Evolutionary conservation across 2,888 invertebrate species (phyloP).

Genomic region (Mimachlamys varia): DNA sequence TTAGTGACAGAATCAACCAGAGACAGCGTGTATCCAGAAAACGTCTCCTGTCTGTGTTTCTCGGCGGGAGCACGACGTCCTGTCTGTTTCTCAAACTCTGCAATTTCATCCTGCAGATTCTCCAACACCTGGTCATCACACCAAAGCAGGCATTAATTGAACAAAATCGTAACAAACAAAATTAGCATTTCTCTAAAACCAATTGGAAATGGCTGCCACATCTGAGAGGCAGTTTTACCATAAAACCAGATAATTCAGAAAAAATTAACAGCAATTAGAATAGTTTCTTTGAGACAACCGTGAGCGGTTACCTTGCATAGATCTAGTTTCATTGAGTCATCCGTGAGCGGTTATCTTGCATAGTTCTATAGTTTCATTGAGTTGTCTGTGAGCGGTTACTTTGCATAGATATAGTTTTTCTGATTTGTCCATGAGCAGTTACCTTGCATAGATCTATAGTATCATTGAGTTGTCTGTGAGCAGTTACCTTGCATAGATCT

Average conservation of each 20-base stretch:
- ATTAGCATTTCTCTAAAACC: neutral
- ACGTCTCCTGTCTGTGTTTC: constrained; percentile 68
- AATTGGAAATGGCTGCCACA: neutral
- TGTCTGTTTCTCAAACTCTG: constrained; percentile 73
- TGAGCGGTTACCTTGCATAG: constrained; percentile 62
- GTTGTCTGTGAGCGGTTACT: too few relatives aligned
- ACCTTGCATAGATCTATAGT: too few relatives aligned
- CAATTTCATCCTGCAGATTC: constrained; percentile 71
- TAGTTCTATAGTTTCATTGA: too few relatives aligned
- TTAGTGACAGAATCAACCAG: constrained; percentile 76
- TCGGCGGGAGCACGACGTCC: constrained; percentile 70
- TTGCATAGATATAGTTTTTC: too few relatives aligned
- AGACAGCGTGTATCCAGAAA: constrained; percentile 76
- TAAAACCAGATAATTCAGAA: neutral
- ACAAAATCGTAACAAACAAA: neutral
- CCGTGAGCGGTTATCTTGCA: too few relatives aligned
- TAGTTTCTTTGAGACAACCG: neutral
- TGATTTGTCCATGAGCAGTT: too few relatives aligned
- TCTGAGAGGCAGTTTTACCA: neutral
- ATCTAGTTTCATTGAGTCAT: neutral
- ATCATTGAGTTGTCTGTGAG: too few relatives aligned
- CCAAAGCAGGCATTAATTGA: neutral
- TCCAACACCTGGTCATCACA: constrained; percentile 65
- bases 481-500: too few relatives aligned
- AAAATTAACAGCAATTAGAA: neutral